Base-by-base conservation (phyloP, 1,140 invertebrate species). In the Plectrocnemia conspersa region DNA sequence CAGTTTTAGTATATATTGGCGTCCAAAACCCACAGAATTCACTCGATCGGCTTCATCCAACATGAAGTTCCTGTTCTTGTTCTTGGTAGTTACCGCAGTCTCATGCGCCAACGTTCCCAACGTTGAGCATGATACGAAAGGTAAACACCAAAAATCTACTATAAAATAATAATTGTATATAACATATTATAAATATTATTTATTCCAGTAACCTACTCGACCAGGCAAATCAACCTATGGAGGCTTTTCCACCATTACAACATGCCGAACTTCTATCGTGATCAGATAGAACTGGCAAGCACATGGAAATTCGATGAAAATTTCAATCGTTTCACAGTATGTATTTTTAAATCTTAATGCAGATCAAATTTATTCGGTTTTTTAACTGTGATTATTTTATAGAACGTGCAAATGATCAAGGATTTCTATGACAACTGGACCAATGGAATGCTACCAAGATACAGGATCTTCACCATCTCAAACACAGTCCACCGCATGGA, bases 71-170 rank as follows among this genome's bases (percentile, higher is more conserved):
- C 32, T 50, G 22, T 16, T 50, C 21, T 35, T 50, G 33, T 50
- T 50, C 33, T 15, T 38, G 35, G 33, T 24, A 7, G 47, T 29
- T n/a, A 24, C 22, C 33, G 15, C 40, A 35, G 47, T 32, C 2
- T 22, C 29, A 15, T n/a, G 33, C 47, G n/a, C n/a, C 22, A 22
- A 35, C 27, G 11, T 50, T 22, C 13, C 16, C 40, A 6, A 23
- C 3, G 3, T 68, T 85, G 80, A 69, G 82, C 85, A 67, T 78
- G 82, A 73, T 81, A 85, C 50, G 66, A 79, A 55, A 73, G 80
- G 27, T 82, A 82, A 67, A 82, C 85, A 41, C 81, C 80, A 76
- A 85, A 79, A 79, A 66, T 83, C 64, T 75, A 73, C 29, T 74
- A 75, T 50, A 72, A 58, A 10, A 59, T 58, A 1, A 49, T 70